Evolutionary conservation across 2,113 vertebrate genomes (phyloP), one percentile per base, ranked within the genome.

Genomic region (Oryzias melastigma): DNA sequence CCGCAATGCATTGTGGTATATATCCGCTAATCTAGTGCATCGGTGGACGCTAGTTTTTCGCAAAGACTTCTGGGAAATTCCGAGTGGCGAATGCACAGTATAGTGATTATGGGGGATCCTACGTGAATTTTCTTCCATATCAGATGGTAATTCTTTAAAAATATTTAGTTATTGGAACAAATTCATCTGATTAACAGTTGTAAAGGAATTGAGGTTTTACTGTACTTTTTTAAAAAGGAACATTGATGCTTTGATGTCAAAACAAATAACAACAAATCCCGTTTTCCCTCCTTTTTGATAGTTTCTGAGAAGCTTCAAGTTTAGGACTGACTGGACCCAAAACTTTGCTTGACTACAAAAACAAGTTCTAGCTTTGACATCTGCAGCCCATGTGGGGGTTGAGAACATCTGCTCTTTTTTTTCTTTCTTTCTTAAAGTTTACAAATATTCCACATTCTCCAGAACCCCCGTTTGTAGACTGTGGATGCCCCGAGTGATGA

Each of bases 301-400:
- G 43, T 40, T 13, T 44, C 40, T 25, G 18, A 44, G 1, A 77
- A 62, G 66, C 40, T 54, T 29, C 81, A 81, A 81, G 78, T 83
- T 85, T 72, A 53, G 54, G 77, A 50, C 53, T 55, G 2, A n/a
- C 1, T 18, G 16, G 58, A 49, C 58, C 47, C 51, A 68, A 82
- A 50, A 89, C 75, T 83, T 87, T 77, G 17, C 40, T 15, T 10
- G 13, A 40, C 56, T 46, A 17, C 24, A 22, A 72, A 55, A 22
- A 75, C 67, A 57, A 50, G 64, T 73, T 82, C 78, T 82, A 81
- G 83, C 62, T 24, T 64, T 0, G 19, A 87, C 87, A 90, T 83
- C 82, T 88, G 81, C 83, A 79, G 78, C 54, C 85, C 83, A 82
- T 60, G 62, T 77, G 80, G 73, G 79, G 78, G 60, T 71, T 77